Evolutionary conservation across 2,113 vertebrate genomes (phyloP), one percentile per base, ranked within the genome.

Genomic region (Harpagus bidentatus): DNA sequence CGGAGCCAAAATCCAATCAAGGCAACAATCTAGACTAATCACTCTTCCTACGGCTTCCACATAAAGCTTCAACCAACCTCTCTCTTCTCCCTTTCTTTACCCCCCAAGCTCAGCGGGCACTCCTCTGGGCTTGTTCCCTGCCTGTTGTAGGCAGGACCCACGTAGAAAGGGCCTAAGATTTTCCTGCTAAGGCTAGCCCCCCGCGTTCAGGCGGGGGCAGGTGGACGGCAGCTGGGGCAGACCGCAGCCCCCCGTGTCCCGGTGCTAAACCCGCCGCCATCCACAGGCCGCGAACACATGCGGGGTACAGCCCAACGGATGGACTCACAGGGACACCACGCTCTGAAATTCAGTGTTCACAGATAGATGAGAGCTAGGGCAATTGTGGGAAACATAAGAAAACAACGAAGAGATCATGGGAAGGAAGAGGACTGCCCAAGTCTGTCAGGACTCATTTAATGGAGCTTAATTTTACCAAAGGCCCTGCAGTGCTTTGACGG

Each of bases 171-270:
- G 38, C 6, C 18, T 15, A 13, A 73, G 72, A 48, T 48, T 34
- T 40, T 36, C 52, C 55, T 53, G 8, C 47, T 32, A 6, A 36
- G 55, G 32, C 16, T 20, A 63, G 45, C 16, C 23, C 32, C 0
- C 2, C 2, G 2, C 6, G 4, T 40, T 45, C 31, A 43, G 53
- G 40, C 3, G 4, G 62, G 58, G 16, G 23, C 87, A 89, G 76
- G 72, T 50, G 58, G 58, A 50, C 0, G 19, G 56, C 78, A 84
- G 32, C 65, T 70, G 50, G 65, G 43, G 38, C 61, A 88, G 66
- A 61, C 55, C 4, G 3, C 0, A 1, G 61, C 36, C 18, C 5
- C 19, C 48, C 1, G 1, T 6, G 45, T 8, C 13, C 23, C 1
- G 4, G 45, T 28, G 42, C 67, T 59, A 36, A 77, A 52, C 19